Evolutionary conservation across 2,113 vertebrate genomes (phyloP).

Genomic region (Columba livia): DNA sequence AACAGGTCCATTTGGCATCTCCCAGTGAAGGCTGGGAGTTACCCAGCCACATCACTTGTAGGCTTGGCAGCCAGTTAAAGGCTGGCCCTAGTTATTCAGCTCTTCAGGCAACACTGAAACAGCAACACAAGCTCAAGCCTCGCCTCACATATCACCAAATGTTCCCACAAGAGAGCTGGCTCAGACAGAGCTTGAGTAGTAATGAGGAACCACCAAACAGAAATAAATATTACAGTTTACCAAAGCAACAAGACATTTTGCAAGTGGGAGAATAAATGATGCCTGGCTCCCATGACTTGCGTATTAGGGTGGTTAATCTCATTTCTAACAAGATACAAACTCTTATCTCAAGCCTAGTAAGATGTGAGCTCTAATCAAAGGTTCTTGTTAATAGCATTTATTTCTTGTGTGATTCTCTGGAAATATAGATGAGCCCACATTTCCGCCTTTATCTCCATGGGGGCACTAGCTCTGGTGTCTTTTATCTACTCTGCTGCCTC

Average conservation of each 20-base stretch:
- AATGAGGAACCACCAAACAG: background rate
- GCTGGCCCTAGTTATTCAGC: background rate
- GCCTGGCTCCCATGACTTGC: background rate
- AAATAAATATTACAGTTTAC: background rate
- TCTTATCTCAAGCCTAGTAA: background rate
- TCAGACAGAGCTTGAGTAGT: background rate
- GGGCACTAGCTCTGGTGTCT: constrained; percentile 6
- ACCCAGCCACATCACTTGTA: background rate
- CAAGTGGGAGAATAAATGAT: background rate
- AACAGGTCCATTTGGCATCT: background rate
- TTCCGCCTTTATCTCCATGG: constrained; percentile 34
- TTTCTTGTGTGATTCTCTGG: background rate
- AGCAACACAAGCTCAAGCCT: background rate
- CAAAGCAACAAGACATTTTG: background rate
- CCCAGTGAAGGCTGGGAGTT: background rate
- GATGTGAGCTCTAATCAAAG: constrained; percentile 34
- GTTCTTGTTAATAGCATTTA: constrained; percentile 3
- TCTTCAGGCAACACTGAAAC: background rate
- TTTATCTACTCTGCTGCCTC: constrained; percentile 20
- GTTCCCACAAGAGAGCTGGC: background rate
- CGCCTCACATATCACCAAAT: background rate
- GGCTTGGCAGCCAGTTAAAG: background rate
- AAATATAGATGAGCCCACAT: background rate
- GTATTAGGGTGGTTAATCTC: background rate
- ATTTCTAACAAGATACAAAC: background rate